These are phyloP conservation scores for Amphiduros pacificus DNA, from an alignment of 2,888 invertebrate genomes.

Conservation along the genomic window DNA sequence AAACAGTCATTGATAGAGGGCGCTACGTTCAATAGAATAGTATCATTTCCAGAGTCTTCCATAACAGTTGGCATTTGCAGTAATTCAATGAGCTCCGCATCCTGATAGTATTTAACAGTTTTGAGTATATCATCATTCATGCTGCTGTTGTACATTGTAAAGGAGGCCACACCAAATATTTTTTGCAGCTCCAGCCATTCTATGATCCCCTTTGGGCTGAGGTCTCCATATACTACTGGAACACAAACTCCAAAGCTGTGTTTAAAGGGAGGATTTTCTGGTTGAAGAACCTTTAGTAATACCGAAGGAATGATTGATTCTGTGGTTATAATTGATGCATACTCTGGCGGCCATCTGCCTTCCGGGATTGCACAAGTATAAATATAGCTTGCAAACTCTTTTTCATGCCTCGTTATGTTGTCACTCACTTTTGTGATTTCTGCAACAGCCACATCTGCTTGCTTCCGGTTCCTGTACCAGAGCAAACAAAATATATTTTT, in stretches of 20 bases:
- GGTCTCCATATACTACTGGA: constrained; percentile 1
- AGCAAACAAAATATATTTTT: not conserved
- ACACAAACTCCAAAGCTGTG: constrained; percentile 16
- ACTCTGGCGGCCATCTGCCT: no score
- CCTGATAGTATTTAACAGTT: not conserved
- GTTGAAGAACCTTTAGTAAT: no score
- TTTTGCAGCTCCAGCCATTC: constrained; percentile 8
- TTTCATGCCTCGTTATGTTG: no score
- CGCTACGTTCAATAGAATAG: not conserved
- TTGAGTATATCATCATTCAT: not conserved
- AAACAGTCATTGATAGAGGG: constrained; percentile 8
- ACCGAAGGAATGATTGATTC: no score
- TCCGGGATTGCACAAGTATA: no score
- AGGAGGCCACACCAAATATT: not conserved
- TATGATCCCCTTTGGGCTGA: not conserved
- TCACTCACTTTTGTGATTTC: no score
- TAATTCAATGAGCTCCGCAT: not conserved
- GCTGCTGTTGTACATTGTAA: constrained; percentile 2
- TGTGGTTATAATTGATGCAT: no score
- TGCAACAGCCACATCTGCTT: not conserved
- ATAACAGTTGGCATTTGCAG: not conserved
- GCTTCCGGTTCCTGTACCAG: not conserved
- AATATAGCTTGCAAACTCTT: no score
- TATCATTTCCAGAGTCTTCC: not conserved
- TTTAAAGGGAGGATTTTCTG: not conserved